These are phyloP conservation scores for Ichneumoninae sp. DNA, from an alignment of 2,888 invertebrate species.

Conservation along the genomic window DNA sequence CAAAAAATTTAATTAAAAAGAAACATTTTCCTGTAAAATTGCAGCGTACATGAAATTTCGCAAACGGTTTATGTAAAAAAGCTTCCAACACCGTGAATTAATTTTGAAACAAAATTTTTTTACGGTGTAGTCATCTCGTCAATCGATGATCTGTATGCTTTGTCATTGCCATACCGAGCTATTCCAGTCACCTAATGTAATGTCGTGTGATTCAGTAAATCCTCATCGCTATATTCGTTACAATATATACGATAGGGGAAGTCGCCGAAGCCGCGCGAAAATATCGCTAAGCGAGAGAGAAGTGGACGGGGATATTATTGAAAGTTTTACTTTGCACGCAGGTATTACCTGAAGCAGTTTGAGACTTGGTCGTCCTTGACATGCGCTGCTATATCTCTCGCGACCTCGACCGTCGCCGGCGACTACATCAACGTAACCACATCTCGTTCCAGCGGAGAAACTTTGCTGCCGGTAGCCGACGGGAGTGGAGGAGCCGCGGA, in stretches of 20 bases:
- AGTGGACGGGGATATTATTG: not conserved
- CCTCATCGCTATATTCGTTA: no score
- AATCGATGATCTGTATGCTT: no score
- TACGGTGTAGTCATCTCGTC: no score
- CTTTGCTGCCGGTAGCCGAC: constrained; percentile 16
- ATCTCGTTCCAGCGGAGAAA: constrained; percentile 45
- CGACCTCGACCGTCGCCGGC: constrained; percentile 74
- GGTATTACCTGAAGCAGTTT: constrained; percentile 81
- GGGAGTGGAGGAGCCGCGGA: not conserved
- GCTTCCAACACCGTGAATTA: no score
- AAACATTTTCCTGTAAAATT: no score
- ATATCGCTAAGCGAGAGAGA: not conserved
- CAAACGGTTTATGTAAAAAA: no score
- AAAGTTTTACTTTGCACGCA: constrained; percentile 46
- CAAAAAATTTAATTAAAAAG: no score
- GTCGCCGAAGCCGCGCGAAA: not conserved
- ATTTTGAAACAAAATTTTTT: no score
- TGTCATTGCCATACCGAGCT: no score
- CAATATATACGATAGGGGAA: not conserved
- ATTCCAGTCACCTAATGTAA: no score
- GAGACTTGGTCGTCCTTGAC: constrained; percentile 83
- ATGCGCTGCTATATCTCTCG: constrained; percentile 80
- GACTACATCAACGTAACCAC: constrained; percentile 42
- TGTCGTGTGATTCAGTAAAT: no score
- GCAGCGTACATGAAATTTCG: no score